These are phyloP conservation scores for Okamejei kenojei DNA, from an alignment of 2,797 vertebrate species.

Conservation along the genomic window DNA sequence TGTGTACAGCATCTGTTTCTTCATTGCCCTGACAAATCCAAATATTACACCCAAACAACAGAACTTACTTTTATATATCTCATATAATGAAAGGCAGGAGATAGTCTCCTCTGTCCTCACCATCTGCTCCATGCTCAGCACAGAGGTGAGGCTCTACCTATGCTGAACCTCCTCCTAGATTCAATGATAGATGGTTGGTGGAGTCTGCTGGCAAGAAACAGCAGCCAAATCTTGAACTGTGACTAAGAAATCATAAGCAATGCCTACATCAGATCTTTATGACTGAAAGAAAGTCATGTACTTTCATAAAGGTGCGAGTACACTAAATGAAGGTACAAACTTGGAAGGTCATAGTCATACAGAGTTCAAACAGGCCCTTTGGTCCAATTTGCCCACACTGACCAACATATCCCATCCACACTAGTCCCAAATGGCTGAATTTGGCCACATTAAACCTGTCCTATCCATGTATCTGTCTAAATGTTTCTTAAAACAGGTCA, in stretches of 20 bases:
- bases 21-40: neutral
- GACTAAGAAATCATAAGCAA: neutral
- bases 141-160: neutral
- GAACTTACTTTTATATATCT: neutral
- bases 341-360: too few species aligned
- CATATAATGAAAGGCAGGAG: neutral
- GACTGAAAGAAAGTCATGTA: too few species aligned
- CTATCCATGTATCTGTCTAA: too few species aligned
- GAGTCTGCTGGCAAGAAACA: neutral
- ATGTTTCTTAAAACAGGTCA: too few species aligned
- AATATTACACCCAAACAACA: neutral
- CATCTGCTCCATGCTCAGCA: neutral
- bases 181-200: neutral
- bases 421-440: too few species aligned
- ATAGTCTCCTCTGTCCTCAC: neutral
- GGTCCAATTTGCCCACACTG: too few species aligned
- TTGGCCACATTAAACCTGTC: too few species aligned
- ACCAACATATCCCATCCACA: too few species aligned
- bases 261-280: neutral
- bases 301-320: neutral
- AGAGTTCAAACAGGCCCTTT: too few species aligned
- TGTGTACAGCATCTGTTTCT: constrained; percentile 33
- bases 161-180: neutral
- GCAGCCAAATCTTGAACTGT: neutral
- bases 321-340: neutral